These are phyloP conservation scores for Aphaenogaster rudis DNA, from an alignment of 1,140 invertebrate species.

Conservation along the genomic window DNA sequence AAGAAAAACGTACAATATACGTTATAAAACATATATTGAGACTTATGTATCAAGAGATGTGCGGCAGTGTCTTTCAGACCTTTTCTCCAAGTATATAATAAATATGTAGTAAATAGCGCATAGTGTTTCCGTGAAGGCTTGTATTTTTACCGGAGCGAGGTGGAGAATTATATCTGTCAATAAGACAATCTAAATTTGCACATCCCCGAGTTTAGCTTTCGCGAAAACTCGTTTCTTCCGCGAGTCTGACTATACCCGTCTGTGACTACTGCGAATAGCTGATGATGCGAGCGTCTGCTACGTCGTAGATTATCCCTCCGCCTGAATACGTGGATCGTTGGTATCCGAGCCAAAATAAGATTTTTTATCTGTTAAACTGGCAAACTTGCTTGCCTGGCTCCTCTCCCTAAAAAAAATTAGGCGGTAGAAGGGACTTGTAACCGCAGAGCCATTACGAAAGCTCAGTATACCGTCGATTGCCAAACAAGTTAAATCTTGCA, in stretches of 20 bases:
- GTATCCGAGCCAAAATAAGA: too few species aligned
- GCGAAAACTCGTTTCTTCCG: not conserved
- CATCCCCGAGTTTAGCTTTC: not conserved
- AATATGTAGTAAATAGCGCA: constrained; percentile 8
- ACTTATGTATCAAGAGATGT: not conserved
- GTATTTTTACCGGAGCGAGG: not conserved
- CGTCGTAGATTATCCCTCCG: too few species aligned
- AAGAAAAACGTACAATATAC: not conserved
- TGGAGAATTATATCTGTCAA: not conserved
- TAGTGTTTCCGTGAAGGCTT: not conserved
- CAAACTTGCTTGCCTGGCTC: too few species aligned
- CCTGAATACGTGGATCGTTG: too few species aligned
- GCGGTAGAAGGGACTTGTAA: too few species aligned
- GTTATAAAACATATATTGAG: not conserved
- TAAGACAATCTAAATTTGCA: constrained; percentile 13
- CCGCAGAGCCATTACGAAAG: too few species aligned
- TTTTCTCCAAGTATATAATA: not conserved
- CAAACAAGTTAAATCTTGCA: too few species aligned
- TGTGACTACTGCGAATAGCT: not conserved
- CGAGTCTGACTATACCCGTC: not conserved
- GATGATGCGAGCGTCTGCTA: not conserved
- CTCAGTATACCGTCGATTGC: too few species aligned
- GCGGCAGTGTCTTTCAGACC: not conserved
- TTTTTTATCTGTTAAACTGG: too few species aligned
- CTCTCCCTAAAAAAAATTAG: too few species aligned